Conservation (phyloP, 2,113 vertebrate species). For the Pogonocichla stellata region DNA sequence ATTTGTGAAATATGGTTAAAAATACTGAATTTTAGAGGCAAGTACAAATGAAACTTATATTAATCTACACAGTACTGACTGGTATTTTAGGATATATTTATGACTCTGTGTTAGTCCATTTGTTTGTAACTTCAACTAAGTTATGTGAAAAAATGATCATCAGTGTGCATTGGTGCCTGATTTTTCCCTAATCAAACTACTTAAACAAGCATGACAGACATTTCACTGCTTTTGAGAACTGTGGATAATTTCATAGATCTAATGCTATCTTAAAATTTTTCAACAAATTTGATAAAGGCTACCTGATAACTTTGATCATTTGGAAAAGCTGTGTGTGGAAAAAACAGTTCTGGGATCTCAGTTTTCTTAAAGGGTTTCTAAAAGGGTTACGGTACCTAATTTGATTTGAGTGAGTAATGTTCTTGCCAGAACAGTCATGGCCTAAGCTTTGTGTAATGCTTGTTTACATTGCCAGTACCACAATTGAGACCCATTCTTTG, state of each 20-base stretch:
- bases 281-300: neutral
- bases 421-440: neutral
- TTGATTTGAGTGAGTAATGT: neutral
- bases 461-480: neutral
- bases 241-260: neutral
- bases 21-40: neutral
- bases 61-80: neutral
- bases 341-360: neutral
- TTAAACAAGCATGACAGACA: neutral
- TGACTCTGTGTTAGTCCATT: neutral
- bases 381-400: neutral
- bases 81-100: neutral
- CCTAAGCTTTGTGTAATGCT: neutral
- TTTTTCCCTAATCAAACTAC: neutral
- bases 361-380: neutral
- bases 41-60: neutral
- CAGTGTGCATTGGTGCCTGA: accelerated
- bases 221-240: neutral
- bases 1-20: neutral
- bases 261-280: neutral
- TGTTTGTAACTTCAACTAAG: neutral
- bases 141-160: neutral
- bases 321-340: neutral
- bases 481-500: neutral
- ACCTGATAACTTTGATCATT: neutral